Conservation (phyloP, 2,797 vertebrate species). For the Menidia menidia region DNA sequence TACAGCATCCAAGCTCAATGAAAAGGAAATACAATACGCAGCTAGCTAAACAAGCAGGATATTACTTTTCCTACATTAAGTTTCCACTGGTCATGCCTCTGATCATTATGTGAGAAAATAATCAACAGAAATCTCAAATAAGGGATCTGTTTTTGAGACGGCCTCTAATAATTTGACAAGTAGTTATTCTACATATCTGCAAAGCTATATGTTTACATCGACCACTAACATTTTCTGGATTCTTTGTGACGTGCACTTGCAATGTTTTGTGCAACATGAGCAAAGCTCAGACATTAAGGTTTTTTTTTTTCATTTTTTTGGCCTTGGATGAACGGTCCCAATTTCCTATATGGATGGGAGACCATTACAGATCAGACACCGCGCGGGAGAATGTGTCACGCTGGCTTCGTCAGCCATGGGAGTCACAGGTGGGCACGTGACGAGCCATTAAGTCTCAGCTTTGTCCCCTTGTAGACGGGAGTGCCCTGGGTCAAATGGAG, state of each 20-base stretch:
- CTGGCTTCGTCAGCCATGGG: constrained; percentile 24
- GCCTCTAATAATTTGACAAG: too few relatives aligned
- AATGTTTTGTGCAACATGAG: constrained; percentile 28
- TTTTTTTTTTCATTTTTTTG: constrained; percentile 6
- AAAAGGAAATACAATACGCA: constrained; percentile 62
- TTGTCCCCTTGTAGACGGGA: constrained; percentile 57
- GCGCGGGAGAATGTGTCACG: constrained; percentile 47
- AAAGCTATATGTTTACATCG: constrained; percentile 16
- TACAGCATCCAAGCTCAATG: constrained; percentile 38
- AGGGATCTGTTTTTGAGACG: constrained; percentile 12
- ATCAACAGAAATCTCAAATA: constrained; percentile 49
- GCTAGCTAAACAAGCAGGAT: constrained; percentile 51
- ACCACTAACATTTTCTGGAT: constrained; percentile 37
- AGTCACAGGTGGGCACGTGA: constrained; percentile 72
- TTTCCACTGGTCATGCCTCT: constrained; percentile 68
- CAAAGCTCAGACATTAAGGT: constrained; percentile 50
- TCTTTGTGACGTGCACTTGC: constrained; percentile 37
- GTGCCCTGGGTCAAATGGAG: constrained; percentile 78
- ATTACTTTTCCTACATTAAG: constrained; percentile 71
- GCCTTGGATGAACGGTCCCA: constrained; percentile 50
- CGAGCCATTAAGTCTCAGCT: constrained; percentile 71
- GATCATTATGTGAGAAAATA: constrained; percentile 63
- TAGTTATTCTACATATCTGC: constrained; percentile 39
- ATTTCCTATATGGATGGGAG: constrained; percentile 58
- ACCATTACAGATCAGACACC: constrained; percentile 68